phyloP scores from a whole-genome alignment of 2,797 vertebrate species.

The Tinamus major region DNA sequence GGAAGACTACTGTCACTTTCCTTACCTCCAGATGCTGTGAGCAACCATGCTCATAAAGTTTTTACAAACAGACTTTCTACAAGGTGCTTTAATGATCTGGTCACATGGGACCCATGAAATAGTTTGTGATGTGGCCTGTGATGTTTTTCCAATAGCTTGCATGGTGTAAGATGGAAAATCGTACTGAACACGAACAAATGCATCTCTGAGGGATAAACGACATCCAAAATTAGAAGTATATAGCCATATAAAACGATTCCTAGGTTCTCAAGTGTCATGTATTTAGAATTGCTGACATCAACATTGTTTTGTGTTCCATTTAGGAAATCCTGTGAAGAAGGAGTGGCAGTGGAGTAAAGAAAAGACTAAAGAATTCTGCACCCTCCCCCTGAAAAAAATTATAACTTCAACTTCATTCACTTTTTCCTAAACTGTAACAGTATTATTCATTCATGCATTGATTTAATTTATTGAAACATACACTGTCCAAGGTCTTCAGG shows the following conservation, averaged over 20 bases:
- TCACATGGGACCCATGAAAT: neutral
- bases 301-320: neutral
- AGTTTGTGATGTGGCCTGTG: neutral
- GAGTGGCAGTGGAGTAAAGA: neutral
- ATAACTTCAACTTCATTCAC: neutral
- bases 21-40: neutral
- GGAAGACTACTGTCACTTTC: neutral
- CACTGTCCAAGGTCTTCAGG: neutral
- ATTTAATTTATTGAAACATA: neutral
- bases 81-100: neutral
- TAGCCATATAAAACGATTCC: neutral
- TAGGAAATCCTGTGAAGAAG: neutral
- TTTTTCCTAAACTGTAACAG: neutral
- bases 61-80: neutral
- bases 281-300: neutral
- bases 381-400: fast-evolving
- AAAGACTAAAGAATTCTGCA: neutral
- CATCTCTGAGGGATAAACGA: neutral
- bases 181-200: neutral
- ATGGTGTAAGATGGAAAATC: neutral
- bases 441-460: neutral
- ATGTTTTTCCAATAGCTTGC: neutral
- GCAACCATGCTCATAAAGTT: neutral
- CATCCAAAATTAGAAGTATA: neutral
- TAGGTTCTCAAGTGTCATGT: neutral